Evolutionary conservation across 2,797 vertebrate species (phyloP).

Genomic region (Mormyrops attenuatus): DNA sequence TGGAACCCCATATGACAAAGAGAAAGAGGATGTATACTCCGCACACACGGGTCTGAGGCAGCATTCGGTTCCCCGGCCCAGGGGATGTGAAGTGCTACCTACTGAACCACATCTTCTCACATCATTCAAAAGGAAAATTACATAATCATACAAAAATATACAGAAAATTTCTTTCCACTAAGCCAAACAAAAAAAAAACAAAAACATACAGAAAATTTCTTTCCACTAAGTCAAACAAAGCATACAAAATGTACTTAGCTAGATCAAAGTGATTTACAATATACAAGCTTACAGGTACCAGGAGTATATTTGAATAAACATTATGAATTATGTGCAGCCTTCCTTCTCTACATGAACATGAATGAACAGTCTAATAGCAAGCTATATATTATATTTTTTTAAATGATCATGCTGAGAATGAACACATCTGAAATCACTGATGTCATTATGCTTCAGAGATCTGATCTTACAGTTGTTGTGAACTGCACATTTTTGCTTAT

Average conservation of each 20-base stretch:
- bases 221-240: not conserved
- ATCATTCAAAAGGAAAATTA: not conserved
- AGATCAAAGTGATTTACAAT: not conserved
- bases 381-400: not conserved
- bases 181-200: not conserved
- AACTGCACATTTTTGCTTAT: no score
- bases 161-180: not conserved
- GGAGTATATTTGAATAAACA: not conserved
- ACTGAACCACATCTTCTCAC: not conserved
- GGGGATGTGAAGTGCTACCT: not conserved
- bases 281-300: not conserved
- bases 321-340: not conserved
- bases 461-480: no score
- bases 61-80: not conserved
- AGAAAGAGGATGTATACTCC: not conserved
- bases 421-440: no score
- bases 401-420: not conserved
- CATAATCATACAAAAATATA: not conserved
- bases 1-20: not conserved
- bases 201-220: not conserved
- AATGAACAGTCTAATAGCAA: not conserved
- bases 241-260: not conserved
- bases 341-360: not conserved
- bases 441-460: no score
- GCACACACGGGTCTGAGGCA: not conserved